Evolutionary conservation across 2,113 vertebrate species (phyloP), one percentile per base, ranked within the genome.

Genomic region (Dicrurus megarhynchus): DNA sequence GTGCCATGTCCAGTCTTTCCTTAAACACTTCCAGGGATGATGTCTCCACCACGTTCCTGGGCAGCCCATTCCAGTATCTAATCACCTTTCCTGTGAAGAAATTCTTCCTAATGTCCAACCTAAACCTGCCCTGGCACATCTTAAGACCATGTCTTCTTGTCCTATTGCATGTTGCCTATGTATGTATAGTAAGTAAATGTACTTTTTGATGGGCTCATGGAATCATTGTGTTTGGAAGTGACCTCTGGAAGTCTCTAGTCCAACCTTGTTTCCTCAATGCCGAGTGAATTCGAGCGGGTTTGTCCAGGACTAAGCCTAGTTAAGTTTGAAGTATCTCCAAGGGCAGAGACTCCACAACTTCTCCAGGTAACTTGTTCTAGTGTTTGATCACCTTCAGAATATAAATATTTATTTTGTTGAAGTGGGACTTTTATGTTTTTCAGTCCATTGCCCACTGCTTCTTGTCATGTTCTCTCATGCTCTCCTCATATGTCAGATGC

Each of bases 201-300:
- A 37, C 28, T n/a, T 89, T 86, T 68, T 73, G 33, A 35, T 63
- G 57, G 52, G 65, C 46, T 70, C 1, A 3, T 20, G 32, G 46
- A 64, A 37, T 56, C 23, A 19, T 1, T 42, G 56, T n/a, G 27
- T 46, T 81, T 74, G 37, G 37, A 82, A 65, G 46, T 28, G 49
- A 52, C 37, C 27, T 89, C 49, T 81, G 44, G 33, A 69, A 69
- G 11, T n/a, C 35, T 79, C 18, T 37, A n/a, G 61, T 57, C 52
- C n/a, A 52, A 16, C 67, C 22, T 63, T 3, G 1, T 65, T 63
- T 71, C 39, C 14, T 89, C 53, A 32, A 1, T 3, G 4, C 46
- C 21, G 8, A 5, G n/a, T 47, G 56, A 39, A 13, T 12, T 57
- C 0, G 0, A 75, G 70, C 0, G 0, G 3, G 20, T 64, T 73